phyloP scores from a whole-genome alignment of 2,888 invertebrate genomes.

The Temnothorax rugatulus region DNA sequence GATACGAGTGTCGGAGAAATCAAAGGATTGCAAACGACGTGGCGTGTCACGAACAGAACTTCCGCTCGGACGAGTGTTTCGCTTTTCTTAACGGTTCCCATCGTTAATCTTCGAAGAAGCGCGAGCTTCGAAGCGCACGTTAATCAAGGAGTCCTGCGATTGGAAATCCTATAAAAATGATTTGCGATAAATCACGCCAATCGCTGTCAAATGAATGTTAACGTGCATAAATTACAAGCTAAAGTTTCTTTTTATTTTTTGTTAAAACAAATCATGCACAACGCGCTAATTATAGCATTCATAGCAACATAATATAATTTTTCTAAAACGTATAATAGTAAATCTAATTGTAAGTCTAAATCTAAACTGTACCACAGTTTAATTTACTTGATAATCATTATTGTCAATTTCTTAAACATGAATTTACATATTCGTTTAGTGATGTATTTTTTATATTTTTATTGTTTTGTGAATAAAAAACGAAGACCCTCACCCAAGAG shows the following conservation, averaged over 20 bases:
- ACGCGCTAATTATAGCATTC: not conserved
- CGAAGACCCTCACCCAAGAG: not conserved
- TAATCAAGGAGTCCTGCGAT: conserved; percentile 56
- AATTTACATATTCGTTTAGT: conserved; percentile 7
- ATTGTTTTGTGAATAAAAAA: not conserved
- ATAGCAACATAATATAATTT: not conserved
- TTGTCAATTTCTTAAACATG: conserved; percentile 15
- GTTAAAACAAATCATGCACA: not conserved
- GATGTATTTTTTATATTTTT: conserved; percentile 3
- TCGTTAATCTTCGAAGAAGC: conserved; percentile 70
- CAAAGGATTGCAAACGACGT: conserved; percentile 67
- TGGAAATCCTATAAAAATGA: conserved; percentile 20
- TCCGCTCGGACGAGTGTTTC: conserved; percentile 59
- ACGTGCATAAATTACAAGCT: conserved; percentile 4
- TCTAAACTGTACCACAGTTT: too few species aligned
- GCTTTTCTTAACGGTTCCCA: conserved; percentile 63
- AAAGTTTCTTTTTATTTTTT: not conserved
- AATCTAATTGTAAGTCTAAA: not conserved
- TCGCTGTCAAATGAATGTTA: conserved; percentile 18
- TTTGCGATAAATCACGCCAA: conserved; percentile 38
- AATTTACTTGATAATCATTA: not conserved
- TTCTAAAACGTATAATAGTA: not conserved
- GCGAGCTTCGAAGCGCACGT: conserved; percentile 46
- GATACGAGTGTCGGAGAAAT: conserved; percentile 49
- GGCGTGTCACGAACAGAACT: conserved; percentile 65